Evolutionary conservation across 2,888 invertebrate genomes (phyloP).

Genomic region (Diarsia mendica): DNA sequence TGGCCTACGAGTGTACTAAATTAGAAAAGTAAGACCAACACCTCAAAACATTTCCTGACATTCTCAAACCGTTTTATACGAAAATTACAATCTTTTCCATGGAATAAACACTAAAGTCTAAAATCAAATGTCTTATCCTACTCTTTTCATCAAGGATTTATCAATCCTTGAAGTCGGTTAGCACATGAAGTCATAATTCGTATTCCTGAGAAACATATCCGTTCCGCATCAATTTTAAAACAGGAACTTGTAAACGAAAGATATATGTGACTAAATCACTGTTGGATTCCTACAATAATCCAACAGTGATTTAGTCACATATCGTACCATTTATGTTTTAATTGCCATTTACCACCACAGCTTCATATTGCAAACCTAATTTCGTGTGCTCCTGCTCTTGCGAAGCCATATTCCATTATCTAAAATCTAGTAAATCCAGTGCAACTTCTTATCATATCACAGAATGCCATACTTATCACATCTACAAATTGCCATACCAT

Average conservation of each 20-base stretch:
- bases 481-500: background rate
- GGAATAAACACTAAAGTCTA: background rate
- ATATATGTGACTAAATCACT: too few relatives aligned
- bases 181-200: background rate
- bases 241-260: background rate
- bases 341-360: background rate
- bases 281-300: too few relatives aligned
- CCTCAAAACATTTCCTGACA: too few relatives aligned
- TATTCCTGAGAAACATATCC: background rate
- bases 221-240: background rate
- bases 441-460: background rate
- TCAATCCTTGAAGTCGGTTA: background rate
- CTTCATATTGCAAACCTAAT: too few relatives aligned
- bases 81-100: background rate
- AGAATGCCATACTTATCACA: background rate
- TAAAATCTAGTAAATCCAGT: background rate
- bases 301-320: background rate
- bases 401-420: background rate
- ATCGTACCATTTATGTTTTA: background rate
- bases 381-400: background rate
- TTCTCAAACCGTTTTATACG: background rate
- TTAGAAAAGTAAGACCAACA: background rate
- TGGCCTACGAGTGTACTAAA: background rate
- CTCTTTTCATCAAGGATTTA: background rate
- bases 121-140: background rate